phyloP scores from a whole-genome alignment of 2,797 vertebrate genomes.

The Schizopygopsis pylzovi region DNA sequence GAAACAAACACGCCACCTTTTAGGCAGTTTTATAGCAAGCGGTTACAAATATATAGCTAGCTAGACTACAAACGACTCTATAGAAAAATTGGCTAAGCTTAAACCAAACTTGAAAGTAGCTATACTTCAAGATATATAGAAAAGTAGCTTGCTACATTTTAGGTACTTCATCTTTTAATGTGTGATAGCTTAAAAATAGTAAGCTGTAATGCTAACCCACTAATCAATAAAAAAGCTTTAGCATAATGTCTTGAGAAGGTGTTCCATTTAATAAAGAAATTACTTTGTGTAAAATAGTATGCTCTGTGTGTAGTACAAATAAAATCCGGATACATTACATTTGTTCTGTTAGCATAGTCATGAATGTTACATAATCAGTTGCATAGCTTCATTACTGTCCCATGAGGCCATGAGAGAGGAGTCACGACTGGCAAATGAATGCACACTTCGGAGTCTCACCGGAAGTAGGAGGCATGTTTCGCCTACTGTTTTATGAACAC shows the following conservation, averaged over 20 bases:
- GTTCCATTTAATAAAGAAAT: not conserved
- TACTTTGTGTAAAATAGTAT: not conserved
- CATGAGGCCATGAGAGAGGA: not conserved
- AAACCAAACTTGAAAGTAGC: not conserved
- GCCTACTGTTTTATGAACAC: not conserved
- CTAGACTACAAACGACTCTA: not conserved
- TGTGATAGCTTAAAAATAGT: not conserved
- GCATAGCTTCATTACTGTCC: not conserved
- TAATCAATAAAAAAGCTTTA: not conserved
- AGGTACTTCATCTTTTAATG: not conserved
- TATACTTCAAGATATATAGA: not conserved
- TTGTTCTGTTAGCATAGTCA: not conserved
- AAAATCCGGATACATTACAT: not conserved
- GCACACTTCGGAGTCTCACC: not conserved
- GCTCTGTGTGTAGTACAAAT: not conserved
- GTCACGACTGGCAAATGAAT: not conserved
- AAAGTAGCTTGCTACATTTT: not conserved
- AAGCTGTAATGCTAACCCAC: not conserved
- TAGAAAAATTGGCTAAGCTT: not conserved
- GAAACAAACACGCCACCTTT: not conserved
- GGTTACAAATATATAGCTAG: not conserved
- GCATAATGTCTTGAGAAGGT: not conserved
- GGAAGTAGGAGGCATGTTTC: not conserved
- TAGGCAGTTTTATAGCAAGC: not conserved
- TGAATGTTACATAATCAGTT: not conserved